Evolutionary conservation across 2,797 vertebrate genomes (phyloP), one percentile per base, ranked within the genome.

Genomic region (Pogoniulus pusillus): DNA sequence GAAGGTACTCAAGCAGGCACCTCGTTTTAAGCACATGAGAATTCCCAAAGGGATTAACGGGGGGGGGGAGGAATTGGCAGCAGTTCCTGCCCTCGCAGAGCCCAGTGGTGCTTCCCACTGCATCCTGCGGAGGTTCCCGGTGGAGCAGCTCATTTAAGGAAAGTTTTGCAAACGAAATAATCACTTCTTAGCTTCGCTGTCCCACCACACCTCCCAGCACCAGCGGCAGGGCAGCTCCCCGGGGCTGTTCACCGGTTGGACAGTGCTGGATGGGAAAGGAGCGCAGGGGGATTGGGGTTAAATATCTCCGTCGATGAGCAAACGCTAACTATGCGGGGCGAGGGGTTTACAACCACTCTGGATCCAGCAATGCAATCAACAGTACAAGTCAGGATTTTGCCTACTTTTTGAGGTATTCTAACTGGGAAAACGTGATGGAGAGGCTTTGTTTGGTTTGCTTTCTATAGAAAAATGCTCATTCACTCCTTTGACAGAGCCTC

Each of bases 401-500:
- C 57, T 64, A 8, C 30, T 77, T 83, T 74, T 93, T 89, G n/a
- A 84, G 69, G 27, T 39, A 47, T 1, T 2, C 7, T 45, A 47
- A 29, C 47, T 64, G 72, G 47, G 35, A 94, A 86, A 91, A 66
- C 14, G 47, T 14, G 14, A 63, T 43, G 23, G 18, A 62, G 45
- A 74, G 55, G 39, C 53, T 90, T 81, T 74, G 18, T 53, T 58
- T 72, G 27, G 8, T 79, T 87, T 91, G 76, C 65, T 54, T 81
- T 82, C 71, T 58, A 57, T 32, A 39, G 51, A 84, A 89, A 96
- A 94, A 73, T 55, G 58, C 13, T 91, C 4, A 0, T 94, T 96
- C 93, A 64, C 94, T 94, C 64, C 55, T 93, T 80, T 93, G 73
- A 91, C 71, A 54, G 85, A 90, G 75, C 81, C 72, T 94, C 77